Evolutionary conservation across 1,140 invertebrate genomes (phyloP), one percentile per base, ranked within the genome.

Genomic region (Drosophila serrata): DNA sequence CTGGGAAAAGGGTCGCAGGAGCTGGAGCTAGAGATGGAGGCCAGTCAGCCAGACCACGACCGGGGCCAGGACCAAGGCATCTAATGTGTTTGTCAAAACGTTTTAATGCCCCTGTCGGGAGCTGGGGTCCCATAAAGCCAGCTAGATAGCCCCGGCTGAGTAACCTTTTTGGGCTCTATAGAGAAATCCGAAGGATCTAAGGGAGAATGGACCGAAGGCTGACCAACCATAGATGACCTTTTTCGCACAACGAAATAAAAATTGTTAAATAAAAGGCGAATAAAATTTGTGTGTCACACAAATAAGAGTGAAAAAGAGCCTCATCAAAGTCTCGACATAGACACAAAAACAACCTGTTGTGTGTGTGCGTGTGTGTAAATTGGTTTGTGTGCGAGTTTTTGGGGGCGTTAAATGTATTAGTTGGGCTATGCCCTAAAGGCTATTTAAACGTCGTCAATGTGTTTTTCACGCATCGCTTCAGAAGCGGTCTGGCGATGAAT

Each of bases 51-150:
- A 59, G 79, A 45, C 48, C 43, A 74, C 42, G 56, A 22, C 70
- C 65, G 61, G 61, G 73, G 39, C 58, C 31, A 62, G 78, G 24
- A 82, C 64, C 55, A 61, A 75, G 65, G 48, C 61, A 82, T 60
- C 84, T 80, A 87, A 87, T 87, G 82, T 82, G 84, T 87, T 87
- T 87, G 82, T 88, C 82, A 87, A 87, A 87, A 82, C 84, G 84
- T 76, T 87, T 79, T 88, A 82, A 88, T 88, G 84, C 76, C 67
- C 76, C 72, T 61, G 51, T 56, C 60, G 53, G 63, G 74, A 39
- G 42, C 35, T 33, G 60, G 56, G 60, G 42, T 51, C 63, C 79
- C 78, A 86, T 87, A 87, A 87, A 86, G 69, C 79, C 46, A 59
- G 74, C 53, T 58, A 48, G 61, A 64, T 76, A 55, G 45, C 53